phyloP scores from a whole-genome alignment of 2,113 vertebrate genomes.

The Prunella himalayana region DNA sequence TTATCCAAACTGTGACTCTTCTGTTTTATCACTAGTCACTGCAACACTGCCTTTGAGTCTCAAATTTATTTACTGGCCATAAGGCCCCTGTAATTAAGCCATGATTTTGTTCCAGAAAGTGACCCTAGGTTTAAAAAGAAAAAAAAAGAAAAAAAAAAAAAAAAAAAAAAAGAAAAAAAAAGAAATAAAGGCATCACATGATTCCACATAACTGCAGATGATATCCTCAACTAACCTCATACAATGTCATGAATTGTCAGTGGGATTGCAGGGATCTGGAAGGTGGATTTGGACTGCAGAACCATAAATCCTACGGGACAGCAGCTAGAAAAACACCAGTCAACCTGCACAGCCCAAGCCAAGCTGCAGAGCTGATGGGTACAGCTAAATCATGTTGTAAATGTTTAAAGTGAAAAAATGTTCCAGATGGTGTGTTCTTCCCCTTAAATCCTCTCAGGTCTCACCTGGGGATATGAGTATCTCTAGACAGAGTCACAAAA shows the following conservation, averaged over 20 bases:
- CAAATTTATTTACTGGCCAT: background rate
- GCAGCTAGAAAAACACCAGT: background rate
- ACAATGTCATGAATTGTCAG: rapidly evolving
- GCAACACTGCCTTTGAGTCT: background rate
- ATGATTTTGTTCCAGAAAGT: background rate
- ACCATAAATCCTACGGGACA: background rate
- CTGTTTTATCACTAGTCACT: background rate
- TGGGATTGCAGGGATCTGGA: background rate
- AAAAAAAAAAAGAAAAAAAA: background rate
- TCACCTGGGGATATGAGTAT: background rate
- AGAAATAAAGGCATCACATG: background rate
- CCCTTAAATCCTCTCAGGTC: background rate
- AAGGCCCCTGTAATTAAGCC: background rate
- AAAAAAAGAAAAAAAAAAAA: background rate
- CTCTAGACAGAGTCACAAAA: background rate
- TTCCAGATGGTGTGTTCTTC: background rate
- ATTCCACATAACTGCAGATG: background rate
- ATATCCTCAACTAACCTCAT: background rate
- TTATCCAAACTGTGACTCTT: background rate
- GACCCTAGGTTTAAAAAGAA: background rate
- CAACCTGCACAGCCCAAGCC: rapidly evolving
- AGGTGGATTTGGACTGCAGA: background rate
- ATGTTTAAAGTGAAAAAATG: background rate
- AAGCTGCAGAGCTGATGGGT: background rate
- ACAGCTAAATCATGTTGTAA: background rate